Percentiles rank a stretch among this genome's conserved stretches.
Evolutionary conservation across 2,113 vertebrate genomes (phyloP).

Genomic region (Equus przewalskii): DNA sequence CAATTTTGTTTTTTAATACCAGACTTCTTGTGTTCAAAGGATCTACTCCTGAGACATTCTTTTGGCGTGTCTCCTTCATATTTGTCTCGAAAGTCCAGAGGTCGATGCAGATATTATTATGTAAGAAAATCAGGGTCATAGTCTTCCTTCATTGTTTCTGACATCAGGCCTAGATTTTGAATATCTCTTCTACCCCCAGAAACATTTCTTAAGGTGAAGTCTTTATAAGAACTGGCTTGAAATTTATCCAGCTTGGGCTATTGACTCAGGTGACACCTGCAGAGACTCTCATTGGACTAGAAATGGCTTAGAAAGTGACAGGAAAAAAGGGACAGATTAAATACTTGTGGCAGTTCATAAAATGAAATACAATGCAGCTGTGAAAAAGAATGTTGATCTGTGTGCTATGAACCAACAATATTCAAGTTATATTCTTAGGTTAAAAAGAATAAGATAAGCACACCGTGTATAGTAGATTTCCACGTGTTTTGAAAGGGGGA

Average conservation of each 20-base stretch:
- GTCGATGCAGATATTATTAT: not conserved
- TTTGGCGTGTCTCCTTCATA: not conserved
- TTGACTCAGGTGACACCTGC: not conserved
- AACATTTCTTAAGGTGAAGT: not conserved
- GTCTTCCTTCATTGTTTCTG: not conserved
- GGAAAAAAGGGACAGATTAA: not conserved
- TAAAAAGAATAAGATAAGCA: not conserved
- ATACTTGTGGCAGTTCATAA: not conserved
- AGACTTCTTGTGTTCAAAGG: not conserved
- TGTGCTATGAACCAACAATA: not conserved
- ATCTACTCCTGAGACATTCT: not conserved
- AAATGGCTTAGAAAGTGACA: constrained; percentile 1
- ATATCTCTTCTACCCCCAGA: not conserved
- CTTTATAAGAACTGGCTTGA: not conserved
- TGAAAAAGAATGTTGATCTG: not conserved
- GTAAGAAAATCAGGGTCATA: not conserved
- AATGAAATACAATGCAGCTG: not conserved
- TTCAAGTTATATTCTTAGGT: not conserved
- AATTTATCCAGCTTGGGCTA: not conserved
- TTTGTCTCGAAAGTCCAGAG: not conserved
- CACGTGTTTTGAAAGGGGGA: not conserved
- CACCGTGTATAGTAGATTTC: not conserved
- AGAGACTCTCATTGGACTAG: not conserved
- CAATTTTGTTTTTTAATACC: constrained; percentile 11
- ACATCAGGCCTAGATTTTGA: not conserved